Evolutionary conservation across 2,113 vertebrate species (phyloP).

Genomic region (Hemiscyllium ocellatum): DNA sequence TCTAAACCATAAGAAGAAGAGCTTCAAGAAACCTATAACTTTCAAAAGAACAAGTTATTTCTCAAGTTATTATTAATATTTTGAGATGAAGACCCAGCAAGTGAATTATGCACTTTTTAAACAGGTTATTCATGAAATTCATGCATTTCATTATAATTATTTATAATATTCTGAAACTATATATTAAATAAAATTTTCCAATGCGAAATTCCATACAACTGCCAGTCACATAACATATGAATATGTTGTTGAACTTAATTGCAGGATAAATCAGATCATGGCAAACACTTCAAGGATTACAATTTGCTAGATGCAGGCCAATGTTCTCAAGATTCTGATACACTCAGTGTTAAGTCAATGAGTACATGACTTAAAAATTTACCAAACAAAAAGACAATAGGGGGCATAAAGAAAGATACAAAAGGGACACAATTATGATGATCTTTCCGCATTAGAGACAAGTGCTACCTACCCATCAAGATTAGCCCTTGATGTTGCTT

Average conservation of each 20-base stretch:
- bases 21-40: background rate
- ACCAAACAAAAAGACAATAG: background rate
- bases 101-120: background rate
- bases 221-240: background rate
- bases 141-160: background rate
- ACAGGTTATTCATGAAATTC: background rate
- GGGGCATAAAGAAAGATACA: background rate
- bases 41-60: background rate
- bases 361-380: background rate
- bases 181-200: background rate
- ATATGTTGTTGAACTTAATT: background rate
- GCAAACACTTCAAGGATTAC: background rate
- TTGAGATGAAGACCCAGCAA: background rate
- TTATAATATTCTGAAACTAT: background rate
- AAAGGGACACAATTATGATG: background rate
- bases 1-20: background rate
- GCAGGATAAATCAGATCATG: background rate
- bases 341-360: background rate
- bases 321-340: background rate
- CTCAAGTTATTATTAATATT: background rate
- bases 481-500: constrained; percentile 79
- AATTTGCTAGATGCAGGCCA: background rate
- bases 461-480: constrained; percentile 70
- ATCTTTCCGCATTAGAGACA: background rate
- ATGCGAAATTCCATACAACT: background rate